Conservation (phyloP, 2,113 vertebrate genomes). For the Leptocoma aspasia region DNA sequence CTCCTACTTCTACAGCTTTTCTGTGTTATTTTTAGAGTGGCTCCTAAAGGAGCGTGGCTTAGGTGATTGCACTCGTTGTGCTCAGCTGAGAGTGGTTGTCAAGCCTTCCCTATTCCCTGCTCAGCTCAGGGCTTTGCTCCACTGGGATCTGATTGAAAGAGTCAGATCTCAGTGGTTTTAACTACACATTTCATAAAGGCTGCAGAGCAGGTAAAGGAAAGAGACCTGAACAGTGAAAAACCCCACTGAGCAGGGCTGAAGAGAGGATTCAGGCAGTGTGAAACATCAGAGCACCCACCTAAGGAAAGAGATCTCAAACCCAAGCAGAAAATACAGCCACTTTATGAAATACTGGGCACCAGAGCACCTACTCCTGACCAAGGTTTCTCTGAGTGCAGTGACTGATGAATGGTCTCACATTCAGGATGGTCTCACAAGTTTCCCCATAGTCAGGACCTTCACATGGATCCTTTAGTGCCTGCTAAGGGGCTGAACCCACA, state of each 20-base stretch:
- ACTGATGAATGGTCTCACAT: not conserved
- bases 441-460: not conserved
- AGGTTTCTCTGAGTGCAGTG: not conserved
- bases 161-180: constrained; percentile 1
- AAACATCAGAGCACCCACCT: not conserved
- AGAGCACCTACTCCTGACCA: not conserved
- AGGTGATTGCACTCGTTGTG: not conserved
- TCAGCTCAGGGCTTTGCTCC: constrained; percentile 5
- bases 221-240: not conserved
- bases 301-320: not conserved
- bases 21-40: not conserved
- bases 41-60: not conserved
- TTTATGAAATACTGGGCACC: not conserved
- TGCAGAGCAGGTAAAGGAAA: not conserved
- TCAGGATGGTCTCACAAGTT: not conserved
- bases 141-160: not conserved
- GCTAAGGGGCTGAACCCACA: not conserved
- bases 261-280: not conserved
- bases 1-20: not conserved
- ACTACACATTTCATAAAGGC: not conserved
- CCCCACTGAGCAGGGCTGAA: not conserved
- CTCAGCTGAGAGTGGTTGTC: not conserved
- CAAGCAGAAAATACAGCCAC: not conserved
- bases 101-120: not conserved
- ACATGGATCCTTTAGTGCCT: not conserved